phyloP scores from a whole-genome alignment of 2,797 vertebrate species.

The Nyctibius grandis region DNA sequence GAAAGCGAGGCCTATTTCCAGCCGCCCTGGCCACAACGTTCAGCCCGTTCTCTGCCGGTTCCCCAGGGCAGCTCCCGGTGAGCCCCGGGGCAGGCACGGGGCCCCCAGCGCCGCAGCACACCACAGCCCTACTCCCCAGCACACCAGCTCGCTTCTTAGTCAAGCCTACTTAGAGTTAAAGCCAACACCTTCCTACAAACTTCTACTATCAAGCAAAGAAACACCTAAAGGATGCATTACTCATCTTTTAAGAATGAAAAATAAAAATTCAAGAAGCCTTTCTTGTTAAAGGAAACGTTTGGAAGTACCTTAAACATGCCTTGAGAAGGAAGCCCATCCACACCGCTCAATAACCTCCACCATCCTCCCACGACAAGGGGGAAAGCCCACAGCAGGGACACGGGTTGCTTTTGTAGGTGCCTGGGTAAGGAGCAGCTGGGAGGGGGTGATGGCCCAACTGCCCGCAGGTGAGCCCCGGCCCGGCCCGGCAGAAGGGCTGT shows the following conservation, averaged over 20 bases:
- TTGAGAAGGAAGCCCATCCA: background rate
- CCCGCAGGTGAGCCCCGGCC: background rate
- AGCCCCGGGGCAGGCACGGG: rapidly evolving
- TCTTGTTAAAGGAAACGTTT: background rate
- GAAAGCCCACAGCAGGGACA: rapidly evolving
- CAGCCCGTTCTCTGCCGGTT: rapidly evolving
- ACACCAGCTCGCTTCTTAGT: background rate
- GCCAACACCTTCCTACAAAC: background rate
- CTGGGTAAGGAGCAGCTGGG: background rate
- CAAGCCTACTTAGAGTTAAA: background rate
- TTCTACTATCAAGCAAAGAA: background rate
- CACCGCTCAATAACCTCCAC: rapidly evolving
- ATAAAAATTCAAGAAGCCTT: background rate
- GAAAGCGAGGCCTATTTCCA: rapidly evolving
- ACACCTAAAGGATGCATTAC: rapidly evolving
- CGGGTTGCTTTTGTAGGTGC: background rate
- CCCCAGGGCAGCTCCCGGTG: background rate
- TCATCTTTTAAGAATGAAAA: background rate
- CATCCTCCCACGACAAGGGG: rapidly evolving
- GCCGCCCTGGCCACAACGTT: background rate
- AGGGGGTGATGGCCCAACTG: rapidly evolving
- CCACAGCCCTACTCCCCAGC: background rate
- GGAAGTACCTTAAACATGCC: background rate
- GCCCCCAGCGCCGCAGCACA: rapidly evolving
- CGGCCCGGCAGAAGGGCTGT: background rate